These are phyloP conservation scores for Pardosa pseudoannulata DNA, from an alignment of 2,888 invertebrate species.

Conservation along the genomic window DNA sequence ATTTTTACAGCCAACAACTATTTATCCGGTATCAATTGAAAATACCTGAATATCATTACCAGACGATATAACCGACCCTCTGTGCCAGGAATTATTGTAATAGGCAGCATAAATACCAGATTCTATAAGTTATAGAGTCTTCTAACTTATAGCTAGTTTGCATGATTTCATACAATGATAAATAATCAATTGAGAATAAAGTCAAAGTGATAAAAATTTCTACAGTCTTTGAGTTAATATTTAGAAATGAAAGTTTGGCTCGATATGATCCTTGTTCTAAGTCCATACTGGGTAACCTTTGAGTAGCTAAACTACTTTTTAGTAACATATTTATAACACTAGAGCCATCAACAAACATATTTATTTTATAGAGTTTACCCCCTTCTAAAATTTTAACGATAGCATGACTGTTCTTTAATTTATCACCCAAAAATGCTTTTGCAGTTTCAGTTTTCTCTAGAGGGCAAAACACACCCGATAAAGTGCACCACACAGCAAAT, in stretches of 20 bases:
- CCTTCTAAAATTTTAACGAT: slow-evolving; percentile 34
- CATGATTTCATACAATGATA: slow-evolving; percentile 24
- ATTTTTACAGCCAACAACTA: background rate
- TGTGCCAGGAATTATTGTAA: slow-evolving; percentile 32
- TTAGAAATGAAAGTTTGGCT: slow-evolving; percentile 31
- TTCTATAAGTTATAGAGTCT: background rate
- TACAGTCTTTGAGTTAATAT: background rate
- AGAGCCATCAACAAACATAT: slow-evolving; percentile 10
- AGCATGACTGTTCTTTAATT: background rate
- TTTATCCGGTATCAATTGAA: slow-evolving; percentile 46
- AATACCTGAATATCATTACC: background rate
- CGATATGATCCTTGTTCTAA: background rate
- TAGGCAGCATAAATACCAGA: slow-evolving; percentile 28
- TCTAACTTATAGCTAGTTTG: slow-evolving; percentile 22
- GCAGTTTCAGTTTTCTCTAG: slow-evolving; percentile 21
- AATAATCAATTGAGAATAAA: background rate
- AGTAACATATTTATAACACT: slow-evolving; percentile 32
- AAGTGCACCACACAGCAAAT: slow-evolving; percentile 33
- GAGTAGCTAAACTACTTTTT: slow-evolving; percentile 14
- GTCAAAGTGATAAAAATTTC: slow-evolving; percentile 35
- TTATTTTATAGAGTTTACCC: slow-evolving; percentile 21
- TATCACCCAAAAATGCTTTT: slow-evolving; percentile 11
- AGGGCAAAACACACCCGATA: slow-evolving; percentile 30
- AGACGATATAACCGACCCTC: slow-evolving; percentile 4
- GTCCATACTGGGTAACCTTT: background rate